phyloP scores from a whole-genome alignment of 2,113 vertebrate genomes.

The Podarcis raffonei region DNA sequence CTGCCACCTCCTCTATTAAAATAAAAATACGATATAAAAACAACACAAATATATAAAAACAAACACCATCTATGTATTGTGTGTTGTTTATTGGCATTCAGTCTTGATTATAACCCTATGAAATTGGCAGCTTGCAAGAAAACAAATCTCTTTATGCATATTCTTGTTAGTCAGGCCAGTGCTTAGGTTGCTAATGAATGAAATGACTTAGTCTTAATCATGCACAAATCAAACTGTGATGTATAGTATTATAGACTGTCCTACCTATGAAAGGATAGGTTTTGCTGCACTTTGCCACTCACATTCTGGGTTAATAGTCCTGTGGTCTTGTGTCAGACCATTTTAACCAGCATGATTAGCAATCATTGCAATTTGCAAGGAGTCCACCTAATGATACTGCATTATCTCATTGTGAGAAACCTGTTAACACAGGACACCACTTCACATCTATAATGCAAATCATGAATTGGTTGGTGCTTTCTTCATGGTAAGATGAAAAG shows the following conservation, averaged over 20 bases:
- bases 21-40: neutral
- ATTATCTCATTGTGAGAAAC: constrained; percentile 52
- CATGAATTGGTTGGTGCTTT: constrained; percentile 42
- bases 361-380: constrained; percentile 53
- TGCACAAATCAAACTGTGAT: constrained; percentile 27
- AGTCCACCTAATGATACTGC: constrained; percentile 51
- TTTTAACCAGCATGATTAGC: constrained; percentile 39
- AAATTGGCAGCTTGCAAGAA: constrained; percentile 1
- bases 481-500: neutral
- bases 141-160: neutral
- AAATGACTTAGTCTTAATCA: constrained; percentile 17
- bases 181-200: constrained; percentile 8
- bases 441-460: constrained; percentile 46
- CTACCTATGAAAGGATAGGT: constrained; percentile 15
- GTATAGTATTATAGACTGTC: neutral
- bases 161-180: neutral
- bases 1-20: neutral
- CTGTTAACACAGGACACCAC: constrained; percentile 53
- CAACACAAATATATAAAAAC: neutral
- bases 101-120: constrained; percentile 35
- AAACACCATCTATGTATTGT: neutral
- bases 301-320: constrained; percentile 21
- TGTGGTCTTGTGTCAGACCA: constrained; percentile 27
- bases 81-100: neutral
- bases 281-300: constrained; percentile 29